Percentiles rank a stretch among this genome's conserved stretches.
Conservation (phyloP, 1,140 invertebrate genomes). For the Drosophila lacertosa region DNA sequence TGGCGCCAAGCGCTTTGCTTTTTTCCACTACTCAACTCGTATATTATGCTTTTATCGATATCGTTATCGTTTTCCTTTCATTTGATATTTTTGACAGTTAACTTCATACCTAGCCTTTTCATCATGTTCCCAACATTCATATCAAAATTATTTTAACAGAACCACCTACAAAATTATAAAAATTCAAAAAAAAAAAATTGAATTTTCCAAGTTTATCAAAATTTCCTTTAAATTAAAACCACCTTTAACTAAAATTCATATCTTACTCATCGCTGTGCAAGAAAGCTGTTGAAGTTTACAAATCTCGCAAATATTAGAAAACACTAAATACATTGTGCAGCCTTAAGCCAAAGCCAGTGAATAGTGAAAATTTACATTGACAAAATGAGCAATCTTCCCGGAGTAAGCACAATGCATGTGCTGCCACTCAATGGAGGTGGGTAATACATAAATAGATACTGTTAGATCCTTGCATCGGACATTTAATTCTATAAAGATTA, state of each 20-base stretch:
- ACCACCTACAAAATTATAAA: slow-evolving; percentile 9
- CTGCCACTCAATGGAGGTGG: background rate
- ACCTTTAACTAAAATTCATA: background rate
- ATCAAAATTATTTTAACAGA: slow-evolving; percentile 12
- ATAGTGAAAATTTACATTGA: background rate
- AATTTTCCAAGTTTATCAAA: background rate
- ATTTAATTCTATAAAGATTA: too few species aligned
- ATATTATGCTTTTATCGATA: too few species aligned
- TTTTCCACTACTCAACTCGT: too few species aligned
- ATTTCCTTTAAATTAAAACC: background rate
- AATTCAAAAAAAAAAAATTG: slow-evolving; percentile 4
- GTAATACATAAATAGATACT: background rate
- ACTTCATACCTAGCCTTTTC: background rate
- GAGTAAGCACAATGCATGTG: background rate
- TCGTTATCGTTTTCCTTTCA: too few species aligned
- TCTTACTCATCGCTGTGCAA: too few species aligned
- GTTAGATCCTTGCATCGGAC: too few species aligned
- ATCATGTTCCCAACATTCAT: background rate
- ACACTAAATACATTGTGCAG: background rate
- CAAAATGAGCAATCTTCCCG: slow-evolving; percentile 2
- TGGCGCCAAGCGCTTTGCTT: too few species aligned
- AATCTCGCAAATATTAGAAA: too few species aligned
- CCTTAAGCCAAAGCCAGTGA: background rate
- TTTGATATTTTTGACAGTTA: too few species aligned
- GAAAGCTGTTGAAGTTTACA: too few species aligned